These are phyloP conservation scores for Phalacrocorax pelagicus DNA, from an alignment of 2,113 vertebrate species.

Conservation along the genomic window DNA sequence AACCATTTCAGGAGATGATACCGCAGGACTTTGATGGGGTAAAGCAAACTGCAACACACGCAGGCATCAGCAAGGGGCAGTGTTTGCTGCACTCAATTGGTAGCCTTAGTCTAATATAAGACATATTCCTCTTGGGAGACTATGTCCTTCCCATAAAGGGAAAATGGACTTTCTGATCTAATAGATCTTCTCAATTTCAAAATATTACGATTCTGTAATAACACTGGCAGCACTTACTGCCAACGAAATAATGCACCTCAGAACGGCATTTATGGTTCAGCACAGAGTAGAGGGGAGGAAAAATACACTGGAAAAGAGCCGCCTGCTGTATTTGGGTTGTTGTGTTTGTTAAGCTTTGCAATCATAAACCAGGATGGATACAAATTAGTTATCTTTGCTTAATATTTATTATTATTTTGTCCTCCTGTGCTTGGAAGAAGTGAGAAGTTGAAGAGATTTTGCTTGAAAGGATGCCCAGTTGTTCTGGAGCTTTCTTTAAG, in stretches of 20 bases:
- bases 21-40: neutral
- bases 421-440: neutral
- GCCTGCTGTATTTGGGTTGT: neutral
- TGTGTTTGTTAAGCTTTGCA: neutral
- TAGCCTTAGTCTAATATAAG: neutral
- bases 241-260: neutral
- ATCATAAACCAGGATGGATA: neutral
- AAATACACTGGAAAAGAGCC: neutral
- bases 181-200: neutral
- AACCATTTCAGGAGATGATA: neutral
- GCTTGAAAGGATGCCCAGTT: neutral
- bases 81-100: neutral
- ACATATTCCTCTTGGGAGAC: neutral
- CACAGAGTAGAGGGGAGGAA: neutral
- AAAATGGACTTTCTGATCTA: neutral
- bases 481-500: neutral
- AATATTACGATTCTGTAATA: neutral
- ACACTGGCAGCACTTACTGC: neutral
- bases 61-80: neutral
- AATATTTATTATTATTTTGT: neutral
- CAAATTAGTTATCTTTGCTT: neutral
- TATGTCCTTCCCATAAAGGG: neutral
- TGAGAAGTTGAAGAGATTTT: neutral
- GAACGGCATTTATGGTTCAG: neutral
- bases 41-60: neutral